Evolutionary conservation across 2,797 vertebrate species (phyloP), one percentile per base, ranked within the genome.

Genomic region (Gymnothorax reevesii): DNA sequence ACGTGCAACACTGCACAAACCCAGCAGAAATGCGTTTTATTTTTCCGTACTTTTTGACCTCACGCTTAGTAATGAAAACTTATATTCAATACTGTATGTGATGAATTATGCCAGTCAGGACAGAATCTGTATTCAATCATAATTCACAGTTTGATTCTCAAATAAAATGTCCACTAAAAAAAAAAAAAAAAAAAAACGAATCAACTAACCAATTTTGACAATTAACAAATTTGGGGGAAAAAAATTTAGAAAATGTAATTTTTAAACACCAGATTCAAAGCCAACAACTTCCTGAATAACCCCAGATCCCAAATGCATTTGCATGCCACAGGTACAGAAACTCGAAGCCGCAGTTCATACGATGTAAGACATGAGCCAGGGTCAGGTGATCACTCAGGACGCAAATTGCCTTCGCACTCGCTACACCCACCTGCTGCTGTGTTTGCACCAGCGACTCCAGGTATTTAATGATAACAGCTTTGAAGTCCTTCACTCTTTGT

Each of bases 401-500:
- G 9, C 57, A 59, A 9, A 59, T 59, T 59, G 10, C 57, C 57
- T 59, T 9, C 57, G 8, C 4, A 6, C 57, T 5, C 49, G 8
- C 4, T 15, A 20, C 55, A 27, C 93, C 91, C 95, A 99, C 98
- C 97, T 99, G 98, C 91, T 99, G 98, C 86, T 99, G 98, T 92
- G 98, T 98, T 93, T 97, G 97, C 91, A 99, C 97, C 95, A 99
- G 96, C 0, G 97, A 98, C 93, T 99, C 98, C 96, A 99, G 95
- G 92, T 99, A 99, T 94, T 98, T 98, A 89, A 98, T 95, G 91
- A 99, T 97, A 94, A 98, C 97, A 80, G 94, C 92, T 96, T 98
- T 99, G 95, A 99, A 99, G 93, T 99, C 98, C 94, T 97, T 99
- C 94, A 99, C 98, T 92, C 98, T 92, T 87, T 98, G 97, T 94